These are phyloP conservation scores for Saturnia japonica DNA, from an alignment of 2,888 invertebrate genomes.

Conservation along the genomic window DNA sequence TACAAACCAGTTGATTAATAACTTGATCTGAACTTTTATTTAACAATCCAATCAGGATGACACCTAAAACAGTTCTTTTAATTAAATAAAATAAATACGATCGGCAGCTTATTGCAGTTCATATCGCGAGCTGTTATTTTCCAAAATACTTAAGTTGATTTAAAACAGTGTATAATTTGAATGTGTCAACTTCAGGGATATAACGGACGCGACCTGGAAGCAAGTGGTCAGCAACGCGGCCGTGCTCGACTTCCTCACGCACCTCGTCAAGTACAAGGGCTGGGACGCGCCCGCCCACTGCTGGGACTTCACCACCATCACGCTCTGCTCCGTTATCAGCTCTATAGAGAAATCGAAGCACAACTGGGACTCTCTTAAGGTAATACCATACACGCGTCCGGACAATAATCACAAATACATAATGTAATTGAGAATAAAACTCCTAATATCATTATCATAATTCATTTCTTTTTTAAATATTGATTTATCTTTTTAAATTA, in stretches of 20 bases:
- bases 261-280: slow-evolving; percentile 39
- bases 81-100: too few species aligned
- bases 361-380: slow-evolving; percentile 78
- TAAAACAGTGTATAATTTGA: background rate
- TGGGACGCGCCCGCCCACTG: slow-evolving; percentile 69
- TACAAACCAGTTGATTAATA: too few species aligned
- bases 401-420: too few species aligned
- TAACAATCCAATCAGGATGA: too few species aligned
- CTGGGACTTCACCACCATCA: slow-evolving; percentile 90
- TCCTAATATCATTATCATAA: too few species aligned
- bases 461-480: too few species aligned
- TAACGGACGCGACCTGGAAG: slow-evolving; percentile 33
- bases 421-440: too few species aligned
- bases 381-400: slow-evolving; percentile 40
- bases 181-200: slow-evolving; percentile 30
- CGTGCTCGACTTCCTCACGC: slow-evolving; percentile 39
- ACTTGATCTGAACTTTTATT: too few species aligned
- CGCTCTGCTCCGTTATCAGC: slow-evolving; percentile 85
- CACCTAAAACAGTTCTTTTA: too few species aligned
- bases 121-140: background rate
- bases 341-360: slow-evolving; percentile 66
- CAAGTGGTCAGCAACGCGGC: slow-evolving; percentile 47
- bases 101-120: background rate
- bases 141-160: background rate
- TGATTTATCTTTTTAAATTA: too few species aligned